Evolutionary conservation across 2,888 invertebrate species (phyloP), one percentile per base, ranked within the genome.

Genomic region (Plebejus argus): DNA sequence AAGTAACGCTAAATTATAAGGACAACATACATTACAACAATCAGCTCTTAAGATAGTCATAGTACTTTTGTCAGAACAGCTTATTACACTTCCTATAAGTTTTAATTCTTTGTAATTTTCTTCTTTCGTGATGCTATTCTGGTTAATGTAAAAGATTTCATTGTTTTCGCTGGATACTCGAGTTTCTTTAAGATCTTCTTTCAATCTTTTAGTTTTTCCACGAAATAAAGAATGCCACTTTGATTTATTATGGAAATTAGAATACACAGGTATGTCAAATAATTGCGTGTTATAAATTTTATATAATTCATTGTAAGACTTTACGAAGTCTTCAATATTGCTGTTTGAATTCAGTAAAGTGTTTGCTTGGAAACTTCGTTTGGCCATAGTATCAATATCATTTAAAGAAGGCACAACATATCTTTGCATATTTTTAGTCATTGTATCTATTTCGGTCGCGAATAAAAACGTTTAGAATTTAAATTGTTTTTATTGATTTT

Each of bases 41-140:
- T 85, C 85, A 76, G 90, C 88, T 10, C 81, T 84, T n/a, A 87
- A n/a, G 33, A 79, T 82, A 10, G 92, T 92, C 90, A 90, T 91
- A 0, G 92, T 91, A 49, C 77, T 81, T 20, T 81, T 85, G 77
- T 92, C 89, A 33, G 80, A 79, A 79, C 89, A 91, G 0, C 81
- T 87, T 84, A 86, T 86, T 45, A 91, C 89, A 77, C 89, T 90
- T 45, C 86, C 84, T 80, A 12, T 49, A 45, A 70, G 23, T n/a
- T 33, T 76, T 33, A 49, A 49, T 10, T 49, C 23, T 28, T n/a
- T 70, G 23, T 70, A n/a, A 79, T 35, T 81, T 79, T 1, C 77
- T 39, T 79, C 78, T 81, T 0, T 81, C 83, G 2, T 83, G 85
- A 76, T 87, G 88, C 0, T 80, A 18, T 33, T 66, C 18, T 1